Evolutionary conservation across 2,113 vertebrate species (phyloP).

Genomic region (Apteryx mantelli): DNA sequence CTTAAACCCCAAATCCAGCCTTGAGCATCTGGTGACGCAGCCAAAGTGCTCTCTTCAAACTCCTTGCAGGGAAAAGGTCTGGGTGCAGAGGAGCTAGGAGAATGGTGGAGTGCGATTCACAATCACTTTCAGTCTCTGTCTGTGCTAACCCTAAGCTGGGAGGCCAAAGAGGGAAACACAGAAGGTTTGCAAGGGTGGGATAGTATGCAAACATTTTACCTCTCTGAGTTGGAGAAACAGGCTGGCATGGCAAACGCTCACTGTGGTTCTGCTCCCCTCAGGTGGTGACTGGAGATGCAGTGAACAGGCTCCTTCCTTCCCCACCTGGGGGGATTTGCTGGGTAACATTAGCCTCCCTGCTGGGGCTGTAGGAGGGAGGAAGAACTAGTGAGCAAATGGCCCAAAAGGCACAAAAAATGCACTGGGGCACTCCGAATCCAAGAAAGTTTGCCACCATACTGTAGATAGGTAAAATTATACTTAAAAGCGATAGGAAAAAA

Average conservation of each 20-base stretch:
- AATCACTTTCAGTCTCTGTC: background rate
- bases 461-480: background rate
- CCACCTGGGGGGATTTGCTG: background rate
- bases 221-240: background rate
- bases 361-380: background rate
- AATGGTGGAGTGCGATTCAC: background rate
- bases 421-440: rapidly evolving
- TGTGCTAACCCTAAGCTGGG: background rate
- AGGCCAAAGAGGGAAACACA: background rate
- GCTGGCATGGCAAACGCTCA: background rate
- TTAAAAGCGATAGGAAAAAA: background rate
- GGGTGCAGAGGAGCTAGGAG: background rate
- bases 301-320: background rate
- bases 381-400: background rate
- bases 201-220: background rate
- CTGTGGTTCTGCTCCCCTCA: background rate
- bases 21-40: background rate
- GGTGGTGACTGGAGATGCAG: background rate
- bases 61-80: background rate
- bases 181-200: background rate
- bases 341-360: background rate
- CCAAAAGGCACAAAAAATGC: background rate
- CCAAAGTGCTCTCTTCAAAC: rapidly evolving
- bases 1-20: background rate
- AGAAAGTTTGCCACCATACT: background rate